These are phyloP conservation scores for Phodopus roborovskii DNA, from an alignment of 2,113 vertebrate species.

Conservation along the genomic window DNA sequence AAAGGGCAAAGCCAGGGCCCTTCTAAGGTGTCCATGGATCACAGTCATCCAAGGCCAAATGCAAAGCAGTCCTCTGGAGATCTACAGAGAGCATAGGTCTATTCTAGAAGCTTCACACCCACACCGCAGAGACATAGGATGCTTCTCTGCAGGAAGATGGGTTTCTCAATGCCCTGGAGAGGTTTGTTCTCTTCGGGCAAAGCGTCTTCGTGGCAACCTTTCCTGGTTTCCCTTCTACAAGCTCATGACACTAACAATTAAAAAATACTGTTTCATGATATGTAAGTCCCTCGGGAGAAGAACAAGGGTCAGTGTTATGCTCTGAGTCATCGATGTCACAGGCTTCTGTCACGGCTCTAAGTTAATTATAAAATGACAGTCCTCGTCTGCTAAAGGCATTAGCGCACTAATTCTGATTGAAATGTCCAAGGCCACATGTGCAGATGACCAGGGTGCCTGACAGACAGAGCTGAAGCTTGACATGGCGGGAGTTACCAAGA, in stretches of 20 bases:
- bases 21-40: neutral
- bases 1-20: neutral
- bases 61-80: neutral
- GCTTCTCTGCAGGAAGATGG: neutral
- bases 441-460: neutral
- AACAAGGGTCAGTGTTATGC: neutral
- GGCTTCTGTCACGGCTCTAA: constrained; percentile 61
- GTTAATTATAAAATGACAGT: constrained; percentile 63
- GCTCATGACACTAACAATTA: neutral
- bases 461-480: neutral
- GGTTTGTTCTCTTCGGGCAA: neutral
- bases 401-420: constrained; percentile 43
- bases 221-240: neutral
- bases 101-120: neutral
- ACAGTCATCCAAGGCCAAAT: neutral
- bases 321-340: constrained; percentile 62
- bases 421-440: constrained; percentile 34
- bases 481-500: neutral
- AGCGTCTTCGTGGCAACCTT: neutral
- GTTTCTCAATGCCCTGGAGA: neutral
- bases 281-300: neutral
- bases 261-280: neutral
- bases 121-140: neutral
- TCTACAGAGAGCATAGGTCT: neutral
- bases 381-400: constrained; percentile 21